Conservation (phyloP, 1,140 invertebrate species). For the Temnothorax longispinosus region DNA sequence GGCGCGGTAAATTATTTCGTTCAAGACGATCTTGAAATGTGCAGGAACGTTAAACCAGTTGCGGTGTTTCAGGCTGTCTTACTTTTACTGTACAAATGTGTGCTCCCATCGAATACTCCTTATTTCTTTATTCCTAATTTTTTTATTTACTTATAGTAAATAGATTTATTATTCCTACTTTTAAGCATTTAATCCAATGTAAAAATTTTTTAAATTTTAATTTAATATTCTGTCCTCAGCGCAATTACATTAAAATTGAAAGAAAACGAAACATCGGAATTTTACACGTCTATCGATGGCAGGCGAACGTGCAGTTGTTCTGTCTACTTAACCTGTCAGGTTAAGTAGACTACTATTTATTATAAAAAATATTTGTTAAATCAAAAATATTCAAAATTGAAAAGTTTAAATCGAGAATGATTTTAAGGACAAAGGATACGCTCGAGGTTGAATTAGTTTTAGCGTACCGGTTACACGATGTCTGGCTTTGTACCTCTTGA, state of each 20-base stretch:
- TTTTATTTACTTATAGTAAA: neutral
- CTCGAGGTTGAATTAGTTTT: neutral
- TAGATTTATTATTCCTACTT: neutral
- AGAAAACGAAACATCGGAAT: slow-evolving; percentile 37
- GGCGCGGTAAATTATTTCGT: neutral
- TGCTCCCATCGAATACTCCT: neutral
- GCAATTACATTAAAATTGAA: neutral
- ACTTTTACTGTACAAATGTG: neutral
- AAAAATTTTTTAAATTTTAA: neutral
- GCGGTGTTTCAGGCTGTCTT: slow-evolving; percentile 4
- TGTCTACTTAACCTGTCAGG: slow-evolving; percentile 47
- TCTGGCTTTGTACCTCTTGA: neutral
- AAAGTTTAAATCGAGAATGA: slow-evolving; percentile 32
- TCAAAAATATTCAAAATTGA: slow-evolving; percentile 22
- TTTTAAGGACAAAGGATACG: neutral
- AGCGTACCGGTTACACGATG: neutral
- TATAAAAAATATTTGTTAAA: slow-evolving; percentile 12
- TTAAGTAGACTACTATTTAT: slow-evolving; percentile 37
- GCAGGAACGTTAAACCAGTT: slow-evolving; percentile 23
- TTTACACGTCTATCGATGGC: slow-evolving; percentile 16
- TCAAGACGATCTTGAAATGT: neutral
- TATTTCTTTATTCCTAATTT: neutral
- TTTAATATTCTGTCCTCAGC: neutral
- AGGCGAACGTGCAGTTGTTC: slow-evolving; percentile 39
- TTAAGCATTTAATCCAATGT: neutral